Base-by-base conservation (phyloP, 2,888 invertebrate species). In the Hypercompe scribonia region DNA sequence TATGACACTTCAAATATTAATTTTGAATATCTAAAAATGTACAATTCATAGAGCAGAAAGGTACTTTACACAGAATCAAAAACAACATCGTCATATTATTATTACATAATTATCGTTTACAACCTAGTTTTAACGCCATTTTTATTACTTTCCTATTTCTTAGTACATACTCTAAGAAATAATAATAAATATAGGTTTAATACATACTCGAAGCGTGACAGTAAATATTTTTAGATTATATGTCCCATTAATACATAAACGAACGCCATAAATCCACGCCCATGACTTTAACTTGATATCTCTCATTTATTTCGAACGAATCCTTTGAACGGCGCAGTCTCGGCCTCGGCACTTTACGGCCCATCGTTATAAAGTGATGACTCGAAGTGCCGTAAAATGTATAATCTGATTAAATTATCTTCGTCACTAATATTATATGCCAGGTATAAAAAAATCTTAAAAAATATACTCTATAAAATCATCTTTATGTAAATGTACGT, bases 161-260 rank as follows among this genome's bases (percentile, higher is more conserved):
- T 75, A 81, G 71, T 54, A 74, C 76, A 74, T 71, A 81, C 77
- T 75, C 66, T 76, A 71, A 18, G 73, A 78, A 76, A 78, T 81
- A 81, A 81, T 81, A 81, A 82, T 75, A 84, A 82, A 84, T 82
- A 67, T 61, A 72, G 67, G 36, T 71, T 84, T 84, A 80, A 82
- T 82, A 69, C 80, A 72, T 76, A 80, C 77, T 79, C 65, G 67
- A 70, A 74, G 78, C 76, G 79, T 75, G 78, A 82, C 78, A 73
- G 75, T 82, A 81, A 82, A 84, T 84, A 84, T 79, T 84, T 84
- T 74, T 21, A 84, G 73, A 70, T 80, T 72, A 72, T 74, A 65
- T 65, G 67, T 75, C 70, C 71, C 71, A 61, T 77, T 72, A 68
- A 75, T 74, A 75, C 75, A 75, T 70, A 78, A 74, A 78, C 71